A percentile compares a stretch with the other conserved stretches of the same genome.
phyloP scores from a whole-genome alignment of 1,140 invertebrate genomes.

The Mactra quadrangularis region DNA sequence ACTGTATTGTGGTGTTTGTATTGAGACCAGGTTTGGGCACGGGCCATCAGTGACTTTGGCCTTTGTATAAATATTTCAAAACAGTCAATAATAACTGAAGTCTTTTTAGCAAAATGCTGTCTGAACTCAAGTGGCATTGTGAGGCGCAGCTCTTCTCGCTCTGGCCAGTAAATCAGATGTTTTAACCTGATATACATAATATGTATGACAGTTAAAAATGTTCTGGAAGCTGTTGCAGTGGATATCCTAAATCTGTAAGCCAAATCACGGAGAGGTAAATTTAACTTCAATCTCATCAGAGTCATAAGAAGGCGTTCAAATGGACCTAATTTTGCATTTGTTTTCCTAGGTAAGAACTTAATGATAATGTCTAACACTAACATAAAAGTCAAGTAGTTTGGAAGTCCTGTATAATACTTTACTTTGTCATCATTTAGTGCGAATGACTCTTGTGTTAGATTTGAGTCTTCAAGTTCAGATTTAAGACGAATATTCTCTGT shows the following conservation, averaged over 20 bases:
- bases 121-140: constrained; percentile 62
- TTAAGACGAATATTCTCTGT: too few species aligned
- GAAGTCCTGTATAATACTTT: too few species aligned
- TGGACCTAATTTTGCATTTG: too few species aligned
- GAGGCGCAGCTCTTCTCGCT: constrained; percentile 37
- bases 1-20: constrained; percentile 61
- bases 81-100: constrained; percentile 62
- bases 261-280: background rate
- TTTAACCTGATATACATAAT: constrained; percentile 41
- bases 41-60: constrained; percentile 51
- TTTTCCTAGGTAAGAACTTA: too few species aligned
- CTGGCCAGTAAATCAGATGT: constrained; percentile 54
- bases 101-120: constrained; percentile 44
- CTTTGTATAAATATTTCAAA: constrained; percentile 67
- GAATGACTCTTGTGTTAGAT: too few species aligned
- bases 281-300: too few species aligned
- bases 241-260: constrained; percentile 38
- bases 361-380: too few species aligned
- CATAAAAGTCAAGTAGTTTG: too few species aligned
- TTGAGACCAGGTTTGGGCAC: constrained; percentile 47
- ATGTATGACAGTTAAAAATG: constrained; percentile 38
- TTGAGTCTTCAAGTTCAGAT: too few species aligned
- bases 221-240: constrained; percentile 34
- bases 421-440: too few species aligned
- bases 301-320: too few species aligned